phyloP scores from a whole-genome alignment of 2,113 vertebrate genomes.

The Oreochromis spilurus region DNA sequence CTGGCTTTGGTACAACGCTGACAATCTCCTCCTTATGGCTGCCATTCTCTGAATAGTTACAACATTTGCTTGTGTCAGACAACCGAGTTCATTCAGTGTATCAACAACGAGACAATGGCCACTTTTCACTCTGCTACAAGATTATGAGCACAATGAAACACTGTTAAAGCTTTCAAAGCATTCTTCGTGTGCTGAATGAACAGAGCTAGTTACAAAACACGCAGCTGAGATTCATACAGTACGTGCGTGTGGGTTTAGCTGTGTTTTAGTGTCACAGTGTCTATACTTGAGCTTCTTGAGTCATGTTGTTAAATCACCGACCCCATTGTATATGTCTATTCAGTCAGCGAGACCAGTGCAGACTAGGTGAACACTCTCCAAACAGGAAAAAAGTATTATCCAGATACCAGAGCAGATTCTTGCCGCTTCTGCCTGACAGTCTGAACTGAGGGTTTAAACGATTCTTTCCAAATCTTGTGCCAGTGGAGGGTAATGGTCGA shows the following conservation, averaged over 20 bases:
- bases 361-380: background rate
- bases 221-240: constrained; percentile 58
- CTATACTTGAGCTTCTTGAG: constrained; percentile 30
- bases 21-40: constrained; percentile 47
- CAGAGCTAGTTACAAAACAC: constrained; percentile 37
- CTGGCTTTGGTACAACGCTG: background rate
- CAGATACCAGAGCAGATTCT: background rate
- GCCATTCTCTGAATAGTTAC: constrained; percentile 66
- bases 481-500: constrained; percentile 40
- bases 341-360: background rate
- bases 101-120: constrained; percentile 66
- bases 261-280: constrained; percentile 41
- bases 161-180: constrained; percentile 62
- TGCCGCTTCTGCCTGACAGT: background rate
- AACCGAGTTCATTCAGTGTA: constrained; percentile 69
- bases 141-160: constrained; percentile 60
- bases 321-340: constrained; percentile 16
- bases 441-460: background rate
- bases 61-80: constrained; percentile 72
- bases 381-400: background rate
- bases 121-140: constrained; percentile 59
- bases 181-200: constrained; percentile 57
- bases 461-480: constrained; percentile 51
- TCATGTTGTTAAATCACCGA: constrained; percentile 42
- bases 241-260: constrained; percentile 18